Conservation (phyloP, 2,888 invertebrate species). For the Toxonevra muliebris region DNA sequence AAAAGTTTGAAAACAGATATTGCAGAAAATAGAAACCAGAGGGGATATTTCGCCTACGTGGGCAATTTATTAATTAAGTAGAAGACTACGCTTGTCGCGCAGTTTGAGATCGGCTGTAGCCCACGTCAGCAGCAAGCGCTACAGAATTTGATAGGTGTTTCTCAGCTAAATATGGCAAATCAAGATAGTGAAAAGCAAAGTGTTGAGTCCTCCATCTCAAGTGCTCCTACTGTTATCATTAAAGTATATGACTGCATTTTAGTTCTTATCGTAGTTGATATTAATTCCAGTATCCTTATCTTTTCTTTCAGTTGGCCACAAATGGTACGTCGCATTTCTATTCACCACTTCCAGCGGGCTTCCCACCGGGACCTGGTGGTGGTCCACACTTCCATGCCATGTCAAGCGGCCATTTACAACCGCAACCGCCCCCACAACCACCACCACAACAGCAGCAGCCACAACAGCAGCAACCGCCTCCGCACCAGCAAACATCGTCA, state of each 20-base stretch:
- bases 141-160: too few relatives aligned
- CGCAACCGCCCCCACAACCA: slow-evolving; percentile 48
- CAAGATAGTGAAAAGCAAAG: neutral
- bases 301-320: slow-evolving; percentile 70
- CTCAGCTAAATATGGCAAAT: neutral
- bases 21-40: too few relatives aligned
- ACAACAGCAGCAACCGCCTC: slow-evolving; percentile 34
- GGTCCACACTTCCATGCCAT: slow-evolving; percentile 61
- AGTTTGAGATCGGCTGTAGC: too few relatives aligned
- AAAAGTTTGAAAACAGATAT: too few relatives aligned
- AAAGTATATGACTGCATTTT: too few relatives aligned
- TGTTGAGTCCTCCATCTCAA: too few relatives aligned
- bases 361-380: slow-evolving; percentile 66
- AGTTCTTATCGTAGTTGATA: neutral
- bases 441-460: slow-evolving; percentile 41
- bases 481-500: slow-evolving; percentile 55
- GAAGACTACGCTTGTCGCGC: too few relatives aligned
- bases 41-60: too few relatives aligned
- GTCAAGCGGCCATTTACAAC: slow-evolving; percentile 59
- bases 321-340: slow-evolving; percentile 79
- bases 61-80: too few relatives aligned
- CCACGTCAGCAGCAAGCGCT: too few relatives aligned
- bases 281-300: slow-evolving; percentile 1
- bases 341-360: slow-evolving; percentile 69
- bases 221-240: too few relatives aligned